These are phyloP conservation scores for Eremobia ochroleuca DNA, from an alignment of 2,888 invertebrate genomes.

Conservation along the genomic window DNA sequence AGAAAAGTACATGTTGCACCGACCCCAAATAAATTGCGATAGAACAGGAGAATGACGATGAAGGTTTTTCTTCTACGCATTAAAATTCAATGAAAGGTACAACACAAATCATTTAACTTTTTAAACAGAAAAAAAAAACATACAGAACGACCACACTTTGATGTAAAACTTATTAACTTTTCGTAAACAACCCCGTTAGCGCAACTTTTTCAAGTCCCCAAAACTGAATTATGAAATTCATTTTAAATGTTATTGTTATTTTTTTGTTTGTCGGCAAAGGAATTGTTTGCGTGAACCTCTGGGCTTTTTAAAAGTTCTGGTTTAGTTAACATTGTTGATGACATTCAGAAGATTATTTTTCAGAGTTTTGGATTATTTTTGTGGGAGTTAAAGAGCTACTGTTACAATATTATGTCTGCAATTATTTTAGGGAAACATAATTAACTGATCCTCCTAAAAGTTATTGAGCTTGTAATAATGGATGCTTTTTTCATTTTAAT, in stretches of 20 bases:
- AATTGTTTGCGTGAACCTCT: slow-evolving; percentile 64
- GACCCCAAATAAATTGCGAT: too few species aligned
- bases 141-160: slow-evolving; percentile 41
- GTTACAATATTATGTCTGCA: not conserved
- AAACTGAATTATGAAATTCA: slow-evolving; percentile 80
- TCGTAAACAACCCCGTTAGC: slow-evolving; percentile 70
- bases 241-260: slow-evolving; percentile 67
- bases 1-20: too few species aligned
- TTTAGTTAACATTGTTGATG: slow-evolving; percentile 39
- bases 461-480: not conserved
- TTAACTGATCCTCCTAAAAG: not conserved
- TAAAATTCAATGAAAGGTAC: not conserved
- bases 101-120: slow-evolving; percentile 6
- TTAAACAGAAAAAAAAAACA: not conserved
- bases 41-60: too few species aligned
- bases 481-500: not conserved
- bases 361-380: slow-evolving; percentile 17
- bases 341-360: slow-evolving; percentile 31
- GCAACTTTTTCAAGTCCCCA: slow-evolving; percentile 70
- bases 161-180: slow-evolving; percentile 75
- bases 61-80: too few species aligned
- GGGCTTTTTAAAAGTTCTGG: slow-evolving; percentile 50
- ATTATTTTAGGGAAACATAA: not conserved
- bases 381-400: not conserved
- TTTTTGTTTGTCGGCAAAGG: slow-evolving; percentile 68